Percentiles rank a stretch among this genome's conserved stretches.
Conservation (phyloP, 2,888 invertebrate genomes). For the Strigamia crassipes region DNA sequence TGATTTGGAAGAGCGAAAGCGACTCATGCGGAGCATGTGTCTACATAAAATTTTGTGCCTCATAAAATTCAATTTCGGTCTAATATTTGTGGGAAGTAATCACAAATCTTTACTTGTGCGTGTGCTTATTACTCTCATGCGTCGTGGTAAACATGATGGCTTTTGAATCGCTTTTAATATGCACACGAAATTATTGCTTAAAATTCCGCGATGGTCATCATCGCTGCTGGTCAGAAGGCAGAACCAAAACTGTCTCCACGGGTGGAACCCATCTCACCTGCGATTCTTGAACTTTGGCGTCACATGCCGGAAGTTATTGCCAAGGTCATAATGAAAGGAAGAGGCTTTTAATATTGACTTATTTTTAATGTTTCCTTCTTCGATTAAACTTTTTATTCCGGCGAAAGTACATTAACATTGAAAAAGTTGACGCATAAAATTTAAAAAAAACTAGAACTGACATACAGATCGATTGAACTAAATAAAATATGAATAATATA, state of each 20-base stretch:
- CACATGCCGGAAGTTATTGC: constrained; percentile 16
- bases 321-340: constrained; percentile 18
- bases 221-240: constrained; percentile 23
- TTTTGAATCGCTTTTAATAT: constrained; percentile 10
- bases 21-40: not conserved
- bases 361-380: not conserved
- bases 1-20: not conserved
- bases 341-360: not conserved
- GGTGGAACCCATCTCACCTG: constrained; percentile 9
- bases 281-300: constrained; percentile 30
- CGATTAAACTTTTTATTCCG: not conserved
- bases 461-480: too few species aligned
- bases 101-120: not conserved
- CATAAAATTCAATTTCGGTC: constrained; percentile 25
- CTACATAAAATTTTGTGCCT: constrained; percentile 1
- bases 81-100: constrained; percentile 23
- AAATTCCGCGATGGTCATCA: constrained; percentile 6
- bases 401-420: not conserved
- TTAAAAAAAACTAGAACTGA: not conserved
- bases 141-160: not conserved
- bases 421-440: not conserved
- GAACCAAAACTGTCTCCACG: constrained; percentile 39
- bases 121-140: not conserved
- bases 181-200: not conserved
- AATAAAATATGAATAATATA: too few species aligned